phyloP scores from a whole-genome alignment of 2,888 invertebrate species.

The Fragum fragum region DNA sequence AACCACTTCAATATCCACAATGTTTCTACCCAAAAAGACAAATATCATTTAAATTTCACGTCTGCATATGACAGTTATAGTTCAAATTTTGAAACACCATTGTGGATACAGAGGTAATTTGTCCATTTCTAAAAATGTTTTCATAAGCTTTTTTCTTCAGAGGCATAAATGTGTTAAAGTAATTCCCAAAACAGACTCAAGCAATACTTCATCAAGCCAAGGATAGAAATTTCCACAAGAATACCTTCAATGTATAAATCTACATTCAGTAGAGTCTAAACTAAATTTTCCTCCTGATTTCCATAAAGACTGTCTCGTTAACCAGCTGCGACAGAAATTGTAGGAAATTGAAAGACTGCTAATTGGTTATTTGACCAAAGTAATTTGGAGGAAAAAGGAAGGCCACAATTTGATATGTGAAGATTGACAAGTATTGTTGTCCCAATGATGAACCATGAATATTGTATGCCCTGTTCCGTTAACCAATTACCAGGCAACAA shows the following conservation, averaged over 20 bases:
- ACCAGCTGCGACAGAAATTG: constrained; percentile 33
- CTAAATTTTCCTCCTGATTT: background rate
- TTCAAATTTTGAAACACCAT: too few species aligned
- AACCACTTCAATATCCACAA: too few species aligned
- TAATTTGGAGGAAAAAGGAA: constrained; percentile 61
- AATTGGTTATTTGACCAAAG: constrained; percentile 68
- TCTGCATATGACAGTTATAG: too few species aligned
- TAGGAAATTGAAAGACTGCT: constrained; percentile 41
- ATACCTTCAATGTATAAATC: background rate
- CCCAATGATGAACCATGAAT: constrained; percentile 53
- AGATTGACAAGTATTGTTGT: constrained; percentile 62
- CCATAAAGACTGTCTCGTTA: background rate
- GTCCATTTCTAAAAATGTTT: too few species aligned
- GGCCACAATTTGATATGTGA: constrained; percentile 44
- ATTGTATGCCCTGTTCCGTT: constrained; percentile 51
- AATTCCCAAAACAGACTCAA: too few species aligned
- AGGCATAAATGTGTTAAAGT: too few species aligned
- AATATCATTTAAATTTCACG: too few species aligned
- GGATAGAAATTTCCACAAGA: too few species aligned
- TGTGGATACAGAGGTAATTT: too few species aligned
- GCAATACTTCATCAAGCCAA: too few species aligned
- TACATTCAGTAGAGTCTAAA: background rate
- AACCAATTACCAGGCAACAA: background rate
- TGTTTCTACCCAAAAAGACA: too few species aligned
- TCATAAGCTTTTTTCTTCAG: too few species aligned